phyloP scores from a whole-genome alignment of 2,113 vertebrate genomes.

The Nannospalax galili region DNA sequence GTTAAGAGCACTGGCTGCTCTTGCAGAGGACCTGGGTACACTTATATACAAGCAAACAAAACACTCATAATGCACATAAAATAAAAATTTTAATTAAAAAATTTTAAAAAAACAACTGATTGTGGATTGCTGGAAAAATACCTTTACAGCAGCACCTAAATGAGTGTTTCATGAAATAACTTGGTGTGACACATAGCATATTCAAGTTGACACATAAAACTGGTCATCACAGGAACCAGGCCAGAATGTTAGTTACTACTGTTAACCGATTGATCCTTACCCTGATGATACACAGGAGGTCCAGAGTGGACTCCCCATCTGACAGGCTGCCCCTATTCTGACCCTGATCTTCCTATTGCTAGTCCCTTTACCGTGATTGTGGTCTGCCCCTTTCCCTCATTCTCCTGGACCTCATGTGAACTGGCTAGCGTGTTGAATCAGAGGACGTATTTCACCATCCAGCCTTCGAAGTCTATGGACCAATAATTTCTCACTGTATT shows the following conservation, averaged over 20 bases:
- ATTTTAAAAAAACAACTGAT: neutral
- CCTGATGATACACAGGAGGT: no score
- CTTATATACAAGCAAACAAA: no score
- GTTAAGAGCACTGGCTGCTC: no score
- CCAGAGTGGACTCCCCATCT: no score
- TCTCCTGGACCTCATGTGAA: neutral
- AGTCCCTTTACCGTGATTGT: neutral
- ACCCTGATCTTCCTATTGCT: neutral
- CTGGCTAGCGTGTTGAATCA: neutral
- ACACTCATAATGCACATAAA: no score
- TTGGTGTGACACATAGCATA: no score
- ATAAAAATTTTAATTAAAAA: no score
- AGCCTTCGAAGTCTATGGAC: neutral
- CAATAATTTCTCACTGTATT: neutral
- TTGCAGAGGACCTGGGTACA: no score
- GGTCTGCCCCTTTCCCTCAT: neutral
- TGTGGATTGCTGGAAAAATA: neutral
- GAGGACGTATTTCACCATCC: neutral
- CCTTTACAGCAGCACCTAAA: neutral
- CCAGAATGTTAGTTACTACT: no score
- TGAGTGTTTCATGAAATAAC: neutral
- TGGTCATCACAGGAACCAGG: no score
- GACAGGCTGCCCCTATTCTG: no score
- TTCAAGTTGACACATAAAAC: neutral
- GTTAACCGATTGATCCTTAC: accelerated